Conservation (phyloP, 2,113 vertebrate species). For the Catharus minimus region DNA sequence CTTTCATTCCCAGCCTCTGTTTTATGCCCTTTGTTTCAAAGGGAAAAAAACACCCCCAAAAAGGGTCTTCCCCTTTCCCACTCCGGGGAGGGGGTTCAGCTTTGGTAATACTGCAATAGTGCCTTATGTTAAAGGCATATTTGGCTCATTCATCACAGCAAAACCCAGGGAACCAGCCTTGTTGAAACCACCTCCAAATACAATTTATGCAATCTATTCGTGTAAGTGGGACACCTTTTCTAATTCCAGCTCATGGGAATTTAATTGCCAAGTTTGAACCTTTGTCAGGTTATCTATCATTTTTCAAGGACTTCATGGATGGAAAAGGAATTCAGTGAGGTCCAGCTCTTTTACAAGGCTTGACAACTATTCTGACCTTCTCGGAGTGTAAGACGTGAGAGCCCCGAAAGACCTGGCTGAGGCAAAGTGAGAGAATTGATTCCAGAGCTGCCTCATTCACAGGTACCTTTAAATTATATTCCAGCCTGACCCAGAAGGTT, state of each 20-base stretch:
- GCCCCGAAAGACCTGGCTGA: background rate
- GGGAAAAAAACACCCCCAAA: background rate
- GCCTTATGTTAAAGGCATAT: background rate
- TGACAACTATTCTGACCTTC: slow-evolving; percentile 40
- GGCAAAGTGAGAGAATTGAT: slow-evolving; percentile 14
- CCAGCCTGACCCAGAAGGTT: slow-evolving; percentile 21
- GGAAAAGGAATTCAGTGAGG: slow-evolving; percentile 16
- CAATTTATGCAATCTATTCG: slow-evolving; percentile 18
- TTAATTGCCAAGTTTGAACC: slow-evolving; percentile 36
- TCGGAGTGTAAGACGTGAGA: background rate
- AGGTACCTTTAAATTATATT: slow-evolving; percentile 37
- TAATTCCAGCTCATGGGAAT: slow-evolving; percentile 44
- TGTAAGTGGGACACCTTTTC: slow-evolving; percentile 40
- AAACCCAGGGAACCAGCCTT: background rate
- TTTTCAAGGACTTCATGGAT: slow-evolving; percentile 27
- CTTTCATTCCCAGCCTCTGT: slow-evolving; percentile 61
- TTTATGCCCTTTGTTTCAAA: slow-evolving; percentile 4
- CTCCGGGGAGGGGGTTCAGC: background rate
- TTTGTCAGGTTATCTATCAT: slow-evolving; percentile 16
- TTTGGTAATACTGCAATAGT: background rate
- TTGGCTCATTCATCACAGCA: slow-evolving; percentile 1
- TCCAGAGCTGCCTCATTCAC: slow-evolving; percentile 27
- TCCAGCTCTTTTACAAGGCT: slow-evolving; percentile 16
- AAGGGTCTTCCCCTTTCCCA: background rate
- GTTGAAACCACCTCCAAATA: slow-evolving; percentile 3